Conservation (phyloP, 2,797 vertebrate species). For the Enteromius radiatus region DNA sequence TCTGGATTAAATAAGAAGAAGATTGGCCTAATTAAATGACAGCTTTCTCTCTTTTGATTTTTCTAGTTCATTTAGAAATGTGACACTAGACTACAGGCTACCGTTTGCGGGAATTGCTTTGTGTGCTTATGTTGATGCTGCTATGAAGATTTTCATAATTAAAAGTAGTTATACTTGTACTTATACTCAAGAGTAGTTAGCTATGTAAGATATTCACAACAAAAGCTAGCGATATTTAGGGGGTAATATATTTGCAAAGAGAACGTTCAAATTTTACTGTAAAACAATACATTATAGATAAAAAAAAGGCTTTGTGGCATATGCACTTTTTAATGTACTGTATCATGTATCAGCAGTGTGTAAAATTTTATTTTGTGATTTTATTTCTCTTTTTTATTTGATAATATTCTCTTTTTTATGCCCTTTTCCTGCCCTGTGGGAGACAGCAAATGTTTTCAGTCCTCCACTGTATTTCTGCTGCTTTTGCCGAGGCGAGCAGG, state of each 20-base stretch:
- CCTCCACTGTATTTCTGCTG: slow-evolving; percentile 61
- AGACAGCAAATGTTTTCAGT: slow-evolving; percentile 53
- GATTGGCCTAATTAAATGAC: slow-evolving; percentile 82
- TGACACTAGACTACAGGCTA: slow-evolving; percentile 34
- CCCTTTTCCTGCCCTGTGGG: slow-evolving; percentile 31
- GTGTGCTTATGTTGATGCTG: not conserved
- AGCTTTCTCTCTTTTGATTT: slow-evolving; percentile 54
- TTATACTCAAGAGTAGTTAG: not conserved
- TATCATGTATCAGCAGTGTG: slow-evolving; percentile 55
- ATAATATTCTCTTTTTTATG: slow-evolving; percentile 43
- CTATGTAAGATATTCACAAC: not conserved
- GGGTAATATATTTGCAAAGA: not conserved
- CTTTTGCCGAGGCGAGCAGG: slow-evolving; percentile 65
- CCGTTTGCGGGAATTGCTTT: not conserved
- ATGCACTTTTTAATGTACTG: slow-evolving; percentile 63
- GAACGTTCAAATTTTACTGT: not conserved
- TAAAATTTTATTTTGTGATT: slow-evolving; percentile 66
- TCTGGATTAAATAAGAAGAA: slow-evolving; percentile 83
- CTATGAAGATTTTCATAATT: not conserved
- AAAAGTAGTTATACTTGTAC: not conserved
- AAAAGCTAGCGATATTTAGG: not conserved
- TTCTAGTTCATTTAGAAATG: slow-evolving; percentile 33
- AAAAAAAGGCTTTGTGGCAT: slow-evolving; percentile 64
- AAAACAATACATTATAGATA: not conserved
- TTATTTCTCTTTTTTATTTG: slow-evolving; percentile 56